Percentiles rank a stretch among this genome's conserved stretches.
These are phyloP conservation scores for Oreochromis niloticus DNA, from an alignment of 2,113 vertebrate species.

Conservation along the genomic window DNA sequence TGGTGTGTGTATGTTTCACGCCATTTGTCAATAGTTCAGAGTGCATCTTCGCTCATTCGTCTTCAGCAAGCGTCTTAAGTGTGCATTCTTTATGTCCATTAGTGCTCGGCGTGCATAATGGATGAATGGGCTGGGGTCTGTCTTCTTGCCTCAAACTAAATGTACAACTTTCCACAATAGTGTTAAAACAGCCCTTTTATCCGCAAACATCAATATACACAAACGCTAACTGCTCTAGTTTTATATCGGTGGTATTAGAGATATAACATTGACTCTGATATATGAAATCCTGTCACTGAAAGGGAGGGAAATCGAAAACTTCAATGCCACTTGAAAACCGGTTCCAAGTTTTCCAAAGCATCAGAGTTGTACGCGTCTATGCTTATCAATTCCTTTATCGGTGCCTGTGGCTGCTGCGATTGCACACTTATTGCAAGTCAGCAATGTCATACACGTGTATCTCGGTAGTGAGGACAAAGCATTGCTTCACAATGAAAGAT, in stretches of 20 bases:
- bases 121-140: slow-evolving; percentile 39
- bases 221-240: background rate
- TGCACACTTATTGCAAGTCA: background rate
- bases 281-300: background rate
- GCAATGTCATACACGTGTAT: background rate
- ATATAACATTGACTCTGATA: background rate
- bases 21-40: slow-evolving; percentile 71
- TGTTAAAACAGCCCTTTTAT: background rate
- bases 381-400: background rate
- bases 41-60: slow-evolving; percentile 61
- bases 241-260: background rate
- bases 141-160: slow-evolving; percentile 14
- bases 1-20: slow-evolving; percentile 27
- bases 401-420: background rate
- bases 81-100: slow-evolving; percentile 59
- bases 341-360: background rate
- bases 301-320: background rate
- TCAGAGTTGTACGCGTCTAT: background rate
- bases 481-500: background rate
- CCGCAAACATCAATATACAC: background rate
- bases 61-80: slow-evolving; percentile 44
- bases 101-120: slow-evolving; percentile 36
- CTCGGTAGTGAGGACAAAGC: background rate
- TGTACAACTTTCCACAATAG: background rate
- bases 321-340: background rate